Conservation (phyloP, 2,797 vertebrate species). For the Nyctibius grandis region DNA sequence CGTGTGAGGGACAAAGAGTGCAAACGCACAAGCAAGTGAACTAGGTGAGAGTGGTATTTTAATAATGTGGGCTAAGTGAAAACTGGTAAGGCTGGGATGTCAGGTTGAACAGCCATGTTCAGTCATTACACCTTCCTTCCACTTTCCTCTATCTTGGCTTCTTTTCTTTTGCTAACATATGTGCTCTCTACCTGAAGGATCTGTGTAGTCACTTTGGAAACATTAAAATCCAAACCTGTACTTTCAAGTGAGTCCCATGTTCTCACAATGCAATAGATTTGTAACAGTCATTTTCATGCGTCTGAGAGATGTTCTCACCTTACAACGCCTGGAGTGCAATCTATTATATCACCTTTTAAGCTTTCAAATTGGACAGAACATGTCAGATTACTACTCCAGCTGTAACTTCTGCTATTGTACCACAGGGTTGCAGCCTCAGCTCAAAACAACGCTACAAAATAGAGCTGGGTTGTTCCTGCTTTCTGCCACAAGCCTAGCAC, state of each 20-base stretch:
- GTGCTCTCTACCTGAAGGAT: background rate
- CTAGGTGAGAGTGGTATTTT: background rate
- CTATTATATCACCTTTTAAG: background rate
- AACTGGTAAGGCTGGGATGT: background rate
- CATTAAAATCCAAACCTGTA: background rate
- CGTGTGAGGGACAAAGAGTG: fast-evolving
- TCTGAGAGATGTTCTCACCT: background rate
- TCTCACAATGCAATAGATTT: background rate
- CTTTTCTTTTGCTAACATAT: background rate
- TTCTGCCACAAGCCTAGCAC: background rate
- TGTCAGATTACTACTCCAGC: background rate
- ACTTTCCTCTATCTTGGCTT: background rate
- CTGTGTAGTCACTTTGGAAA: background rate
- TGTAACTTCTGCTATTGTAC: background rate
- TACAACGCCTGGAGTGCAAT: background rate
- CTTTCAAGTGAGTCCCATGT: background rate
- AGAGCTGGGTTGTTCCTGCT: background rate
- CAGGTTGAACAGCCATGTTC: background rate
- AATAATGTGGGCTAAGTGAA: background rate
- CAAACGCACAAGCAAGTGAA: background rate
- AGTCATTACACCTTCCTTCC: background rate
- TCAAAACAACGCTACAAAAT: background rate
- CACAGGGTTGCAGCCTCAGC: background rate
- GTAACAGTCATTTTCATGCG: background rate
- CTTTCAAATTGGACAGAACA: background rate